These are phyloP conservation scores for Parauchenoglanis ngamensis DNA, from an alignment of 2,797 vertebrate species.

Conservation along the genomic window DNA sequence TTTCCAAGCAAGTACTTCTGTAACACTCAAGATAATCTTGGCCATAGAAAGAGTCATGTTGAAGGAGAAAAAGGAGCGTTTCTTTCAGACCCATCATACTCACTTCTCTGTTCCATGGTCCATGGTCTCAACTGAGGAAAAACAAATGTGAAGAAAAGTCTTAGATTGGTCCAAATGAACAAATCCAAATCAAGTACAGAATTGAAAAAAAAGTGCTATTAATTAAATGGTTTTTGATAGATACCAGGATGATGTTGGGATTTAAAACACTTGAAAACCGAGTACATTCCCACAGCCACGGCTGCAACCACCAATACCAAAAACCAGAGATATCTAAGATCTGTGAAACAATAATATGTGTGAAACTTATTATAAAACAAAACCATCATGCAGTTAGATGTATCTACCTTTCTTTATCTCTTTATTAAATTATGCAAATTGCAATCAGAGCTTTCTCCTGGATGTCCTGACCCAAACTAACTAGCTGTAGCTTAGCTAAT, in stretches of 20 bases:
- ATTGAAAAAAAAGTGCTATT: not conserved
- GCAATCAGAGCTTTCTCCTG: not conserved
- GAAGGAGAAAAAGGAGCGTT: no score
- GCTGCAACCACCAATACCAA: constrained; percentile 49
- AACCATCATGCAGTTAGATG: not conserved
- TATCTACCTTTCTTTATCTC: not conserved
- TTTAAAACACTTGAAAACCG: constrained; percentile 70
- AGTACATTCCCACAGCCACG: constrained; percentile 47
- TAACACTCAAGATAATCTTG: not conserved
- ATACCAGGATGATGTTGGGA: constrained; percentile 70
- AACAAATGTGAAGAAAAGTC: not conserved
- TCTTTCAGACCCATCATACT: constrained; percentile 32
- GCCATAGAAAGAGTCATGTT: not conserved
- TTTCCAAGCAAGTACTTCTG: not conserved
- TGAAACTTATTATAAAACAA: not conserved
- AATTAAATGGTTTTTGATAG: not conserved
- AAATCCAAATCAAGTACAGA: not conserved
- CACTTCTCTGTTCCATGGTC: constrained; percentile 59
- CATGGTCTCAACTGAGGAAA: constrained; percentile 34
- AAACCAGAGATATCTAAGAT: constrained; percentile 70
- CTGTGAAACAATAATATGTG: constrained; percentile 45
- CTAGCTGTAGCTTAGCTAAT: not conserved
- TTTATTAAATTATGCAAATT: not conserved
- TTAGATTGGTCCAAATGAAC: not conserved
- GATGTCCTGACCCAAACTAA: not conserved